Evolutionary conservation across 2,113 vertebrate species (phyloP).

Genomic region (Pteruthius melanotis): DNA sequence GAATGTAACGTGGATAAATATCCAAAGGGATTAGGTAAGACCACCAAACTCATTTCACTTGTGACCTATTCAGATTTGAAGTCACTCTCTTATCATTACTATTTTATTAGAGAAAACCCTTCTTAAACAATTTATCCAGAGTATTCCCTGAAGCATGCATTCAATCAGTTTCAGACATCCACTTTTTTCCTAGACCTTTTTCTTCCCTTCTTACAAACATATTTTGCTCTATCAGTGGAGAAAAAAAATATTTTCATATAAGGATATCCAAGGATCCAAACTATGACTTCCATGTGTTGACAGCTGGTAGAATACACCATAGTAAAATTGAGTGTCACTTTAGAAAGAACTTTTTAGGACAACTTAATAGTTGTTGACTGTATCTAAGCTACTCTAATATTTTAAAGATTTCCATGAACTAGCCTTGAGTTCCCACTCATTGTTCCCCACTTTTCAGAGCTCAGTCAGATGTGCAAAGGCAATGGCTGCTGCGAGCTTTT

Average conservation of each 20-base stretch:
- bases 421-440: background rate
- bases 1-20: background rate
- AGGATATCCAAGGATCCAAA: background rate
- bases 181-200: background rate
- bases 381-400: background rate
- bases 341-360: background rate
- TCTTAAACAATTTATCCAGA: constrained; percentile 68
- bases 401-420: background rate
- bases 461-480: background rate
- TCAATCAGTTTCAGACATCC: constrained; percentile 53
- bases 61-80: constrained; percentile 67
- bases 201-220: background rate
- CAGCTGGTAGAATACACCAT: background rate
- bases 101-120: constrained; percentile 68
- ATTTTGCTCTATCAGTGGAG: background rate
- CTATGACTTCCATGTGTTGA: background rate
- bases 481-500: background rate
- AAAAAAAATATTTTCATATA: constrained; percentile 7
- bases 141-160: constrained; percentile 27
- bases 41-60: constrained; percentile 62
- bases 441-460: background rate
- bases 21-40: constrained; percentile 51
- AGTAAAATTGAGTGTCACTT: background rate
- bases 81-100: constrained; percentile 61
- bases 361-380: background rate